A percentile compares a stretch with the other conserved stretches of the same genome.
phyloP scores from a whole-genome alignment of 1,140 invertebrate genomes.

The Protaetia brevitarsis region DNA sequence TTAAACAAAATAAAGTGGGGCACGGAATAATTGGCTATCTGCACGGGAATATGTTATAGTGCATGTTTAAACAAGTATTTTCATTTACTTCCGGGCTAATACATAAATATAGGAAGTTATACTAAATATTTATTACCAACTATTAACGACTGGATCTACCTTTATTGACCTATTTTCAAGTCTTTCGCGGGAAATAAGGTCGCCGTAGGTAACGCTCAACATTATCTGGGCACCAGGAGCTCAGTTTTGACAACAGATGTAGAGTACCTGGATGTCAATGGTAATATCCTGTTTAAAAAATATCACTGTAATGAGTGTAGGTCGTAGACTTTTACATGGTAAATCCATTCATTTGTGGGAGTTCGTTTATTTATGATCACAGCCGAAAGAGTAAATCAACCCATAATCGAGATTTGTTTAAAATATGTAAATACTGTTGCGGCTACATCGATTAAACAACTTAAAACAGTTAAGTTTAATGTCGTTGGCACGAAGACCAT shows the following conservation, averaged over 20 bases:
- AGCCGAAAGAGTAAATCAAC: not conserved
- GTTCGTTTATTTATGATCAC: too few relatives aligned
- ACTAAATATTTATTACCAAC: not conserved
- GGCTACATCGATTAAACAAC: not conserved
- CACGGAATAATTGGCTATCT: too few relatives aligned
- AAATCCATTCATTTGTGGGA: too few relatives aligned
- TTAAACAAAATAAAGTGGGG: too few relatives aligned
- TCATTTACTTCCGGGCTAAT: too few relatives aligned
- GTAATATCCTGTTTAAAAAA: too few relatives aligned
- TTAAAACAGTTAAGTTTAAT: conserved; percentile 1
- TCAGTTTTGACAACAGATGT: not conserved
- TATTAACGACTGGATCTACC: not conserved
- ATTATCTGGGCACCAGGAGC: not conserved
- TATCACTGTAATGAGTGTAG: too few relatives aligned
- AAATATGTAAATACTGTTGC: too few relatives aligned
- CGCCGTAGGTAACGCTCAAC: not conserved
- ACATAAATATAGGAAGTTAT: not conserved
- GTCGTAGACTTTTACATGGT: too few relatives aligned
- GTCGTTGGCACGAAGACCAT: not conserved
- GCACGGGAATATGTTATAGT: too few relatives aligned
- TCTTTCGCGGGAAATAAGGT: not conserved
- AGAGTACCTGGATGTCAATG: not conserved
- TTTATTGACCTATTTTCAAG: not conserved
- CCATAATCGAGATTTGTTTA: too few relatives aligned
- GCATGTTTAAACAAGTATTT: too few relatives aligned